Evolutionary conservation across 2,888 invertebrate species (phyloP), one percentile per base, ranked within the genome.

Genomic region (Trypoxylon attenuatum): DNA sequence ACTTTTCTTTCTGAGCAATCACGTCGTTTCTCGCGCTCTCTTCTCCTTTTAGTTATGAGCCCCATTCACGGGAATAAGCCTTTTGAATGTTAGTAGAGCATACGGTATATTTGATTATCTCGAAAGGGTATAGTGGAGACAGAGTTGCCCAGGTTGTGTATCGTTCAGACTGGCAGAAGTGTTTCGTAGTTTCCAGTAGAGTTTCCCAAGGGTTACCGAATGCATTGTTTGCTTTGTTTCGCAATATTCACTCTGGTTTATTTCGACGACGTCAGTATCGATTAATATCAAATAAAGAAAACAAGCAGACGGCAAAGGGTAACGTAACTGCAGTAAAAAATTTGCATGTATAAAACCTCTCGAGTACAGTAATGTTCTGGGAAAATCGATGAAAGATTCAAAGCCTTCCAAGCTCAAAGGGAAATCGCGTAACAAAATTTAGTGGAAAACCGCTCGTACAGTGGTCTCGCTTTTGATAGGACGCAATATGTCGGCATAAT

Each of bases 101-200:
- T 10, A 16, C 16, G 19, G 29, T 29, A 45, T 58, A 45, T 58
- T 58, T 70, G 57, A 62, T 62, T 49, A 39, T 5, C 13, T 23
- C 27, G 41, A 22, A 47, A 60, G 41, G 4, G n/a, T n/a, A n/a
- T n/a, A n/a, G n/a, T n/a, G n/a, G n/a, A n/a, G n/a, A n/a, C n/a
- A n/a, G n/a, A n/a, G n/a, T n/a, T n/a, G n/a, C n/a, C n/a, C n/a
- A n/a, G n/a, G n/a, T n/a, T n/a, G n/a, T n/a, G n/a, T n/a, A n/a
- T n/a, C n/a, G n/a, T n/a, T n/a, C n/a, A n/a, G n/a, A n/a, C n/a
- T n/a, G n/a, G 2, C 5, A 27, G 16, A 16, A 8, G 10, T 27
- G 15, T 22, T 19, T 15, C 10, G 13, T 15, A 42, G 27, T 23
- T 19, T 43, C 13, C n/a, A 6, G 27, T 19, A 18, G 5, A 33